Evolutionary conservation across 1,140 invertebrate genomes (phyloP).

Genomic region (Artemia franciscana): DNA sequence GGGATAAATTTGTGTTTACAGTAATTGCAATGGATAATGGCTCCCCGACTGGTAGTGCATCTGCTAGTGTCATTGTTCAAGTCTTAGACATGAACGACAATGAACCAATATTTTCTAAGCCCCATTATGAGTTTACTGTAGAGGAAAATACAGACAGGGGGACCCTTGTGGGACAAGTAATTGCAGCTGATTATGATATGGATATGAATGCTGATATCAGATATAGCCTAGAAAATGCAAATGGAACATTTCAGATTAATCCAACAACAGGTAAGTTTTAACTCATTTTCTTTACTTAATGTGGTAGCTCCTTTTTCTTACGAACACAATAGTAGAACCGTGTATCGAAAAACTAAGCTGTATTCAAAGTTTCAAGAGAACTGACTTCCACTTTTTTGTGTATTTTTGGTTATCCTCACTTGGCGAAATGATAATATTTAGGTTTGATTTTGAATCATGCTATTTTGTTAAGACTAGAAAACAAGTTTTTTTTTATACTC

Average conservation of each 20-base stretch:
- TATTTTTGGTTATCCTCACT: too few species aligned
- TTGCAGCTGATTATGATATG: slow-evolving; percentile 56
- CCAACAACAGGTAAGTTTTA: slow-evolving; percentile 54
- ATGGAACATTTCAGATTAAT: slow-evolving; percentile 62
- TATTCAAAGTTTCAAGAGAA: too few species aligned
- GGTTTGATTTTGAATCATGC: too few species aligned
- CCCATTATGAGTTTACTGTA: slow-evolving; percentile 51
- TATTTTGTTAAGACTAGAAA: too few species aligned
- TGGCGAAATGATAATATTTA: too few species aligned
- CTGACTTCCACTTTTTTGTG: too few species aligned
- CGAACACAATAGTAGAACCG: too few species aligned
- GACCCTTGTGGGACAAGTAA: slow-evolving; percentile 44
- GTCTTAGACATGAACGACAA: slow-evolving; percentile 87
- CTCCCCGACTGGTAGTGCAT: slow-evolving; percentile 50
- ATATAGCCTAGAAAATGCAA: slow-evolving; percentile 43
- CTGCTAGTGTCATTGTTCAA: slow-evolving; percentile 45
- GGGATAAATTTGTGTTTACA: slow-evolving; percentile 44
- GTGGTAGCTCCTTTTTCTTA: too few species aligned
- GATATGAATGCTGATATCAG: slow-evolving; percentile 57
- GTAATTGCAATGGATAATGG: slow-evolving; percentile 72
- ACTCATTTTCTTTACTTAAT: too few species aligned
- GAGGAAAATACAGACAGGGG: slow-evolving; percentile 65
- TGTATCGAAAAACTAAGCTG: too few species aligned
- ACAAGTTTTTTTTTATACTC: too few species aligned
- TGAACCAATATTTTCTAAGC: slow-evolving; percentile 43